These are phyloP conservation scores for Microchrysa polita DNA, from an alignment of 2,888 invertebrate genomes.

Conservation along the genomic window DNA sequence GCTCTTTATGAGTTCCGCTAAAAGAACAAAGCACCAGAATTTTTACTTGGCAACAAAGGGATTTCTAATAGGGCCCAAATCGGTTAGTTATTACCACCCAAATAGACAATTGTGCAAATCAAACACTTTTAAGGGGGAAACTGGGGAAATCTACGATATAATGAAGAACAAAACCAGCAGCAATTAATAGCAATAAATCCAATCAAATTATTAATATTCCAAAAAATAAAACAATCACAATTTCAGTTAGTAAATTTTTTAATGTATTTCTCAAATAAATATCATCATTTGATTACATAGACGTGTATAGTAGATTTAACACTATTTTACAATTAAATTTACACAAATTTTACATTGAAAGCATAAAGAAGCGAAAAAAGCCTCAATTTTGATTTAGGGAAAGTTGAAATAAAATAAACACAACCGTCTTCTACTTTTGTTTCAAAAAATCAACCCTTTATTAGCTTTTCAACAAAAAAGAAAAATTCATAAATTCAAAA, in stretches of 20 bases:
- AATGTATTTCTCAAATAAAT: conserved; percentile 11
- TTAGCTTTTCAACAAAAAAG: conserved; percentile 14
- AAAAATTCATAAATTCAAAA: too few relatives aligned
- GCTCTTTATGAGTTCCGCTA: too few relatives aligned
- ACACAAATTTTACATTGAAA: conserved; percentile 23
- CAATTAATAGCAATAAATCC: not conserved
- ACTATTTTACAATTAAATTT: conserved; percentile 19
- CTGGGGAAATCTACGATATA: too few relatives aligned
- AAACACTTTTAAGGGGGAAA: too few relatives aligned
- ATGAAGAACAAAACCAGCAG: not conserved
- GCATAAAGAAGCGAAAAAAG: conserved; percentile 32
- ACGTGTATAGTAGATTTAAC: too few relatives aligned
- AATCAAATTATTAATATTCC: not conserved
- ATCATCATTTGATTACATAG: not conserved
- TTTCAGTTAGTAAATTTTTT: not conserved
- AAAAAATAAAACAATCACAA: not conserved
- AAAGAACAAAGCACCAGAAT: too few relatives aligned
- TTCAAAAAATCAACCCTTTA: conserved; percentile 23
- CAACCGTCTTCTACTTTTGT: conserved; percentile 38
- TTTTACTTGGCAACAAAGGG: too few relatives aligned
- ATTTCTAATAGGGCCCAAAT: too few relatives aligned
- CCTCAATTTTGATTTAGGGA: conserved; percentile 31
- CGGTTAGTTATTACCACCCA: too few relatives aligned
- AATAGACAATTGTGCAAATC: too few relatives aligned
- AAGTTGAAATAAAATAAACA: conserved; percentile 38